phyloP scores from a whole-genome alignment of 2,888 invertebrate genomes.

The Conchocele bisecta region DNA sequence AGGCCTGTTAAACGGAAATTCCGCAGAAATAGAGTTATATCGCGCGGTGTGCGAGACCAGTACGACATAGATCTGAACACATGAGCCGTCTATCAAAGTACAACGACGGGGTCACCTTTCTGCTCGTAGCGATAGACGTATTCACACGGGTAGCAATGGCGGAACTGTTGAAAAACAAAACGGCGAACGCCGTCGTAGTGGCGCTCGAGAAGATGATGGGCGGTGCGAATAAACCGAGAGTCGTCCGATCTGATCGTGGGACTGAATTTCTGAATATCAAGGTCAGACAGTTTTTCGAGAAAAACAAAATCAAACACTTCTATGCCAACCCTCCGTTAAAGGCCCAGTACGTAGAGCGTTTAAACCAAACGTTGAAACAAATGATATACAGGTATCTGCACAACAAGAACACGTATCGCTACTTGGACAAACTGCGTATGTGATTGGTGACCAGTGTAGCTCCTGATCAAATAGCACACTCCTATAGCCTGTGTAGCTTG shows the following conservation, averaged over 20 bases:
- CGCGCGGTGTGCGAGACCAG: not conserved
- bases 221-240: not conserved
- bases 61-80: constrained; percentile 5
- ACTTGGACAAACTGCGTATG: constrained; percentile 2
- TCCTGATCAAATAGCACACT: no score
- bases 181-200: not conserved
- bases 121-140: not conserved
- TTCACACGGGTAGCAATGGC: constrained; percentile 6
- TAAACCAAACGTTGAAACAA: not conserved
- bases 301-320: constrained; percentile 2
- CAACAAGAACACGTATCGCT: constrained; percentile 4
- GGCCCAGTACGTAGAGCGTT: constrained; percentile 1
- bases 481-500: no score
- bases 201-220: not conserved
- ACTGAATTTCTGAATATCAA: not conserved
- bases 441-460: no score
- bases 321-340: constrained; percentile 3
- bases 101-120: not conserved
- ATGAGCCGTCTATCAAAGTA: not conserved
- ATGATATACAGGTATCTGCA: not conserved
- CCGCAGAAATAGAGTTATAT: not conserved
- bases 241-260: not conserved
- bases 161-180: not conserved
- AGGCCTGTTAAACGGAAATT: constrained; percentile 2
- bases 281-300: not conserved